phyloP scores from a whole-genome alignment of 2,113 vertebrate genomes.

The Zosterops japonicus region DNA sequence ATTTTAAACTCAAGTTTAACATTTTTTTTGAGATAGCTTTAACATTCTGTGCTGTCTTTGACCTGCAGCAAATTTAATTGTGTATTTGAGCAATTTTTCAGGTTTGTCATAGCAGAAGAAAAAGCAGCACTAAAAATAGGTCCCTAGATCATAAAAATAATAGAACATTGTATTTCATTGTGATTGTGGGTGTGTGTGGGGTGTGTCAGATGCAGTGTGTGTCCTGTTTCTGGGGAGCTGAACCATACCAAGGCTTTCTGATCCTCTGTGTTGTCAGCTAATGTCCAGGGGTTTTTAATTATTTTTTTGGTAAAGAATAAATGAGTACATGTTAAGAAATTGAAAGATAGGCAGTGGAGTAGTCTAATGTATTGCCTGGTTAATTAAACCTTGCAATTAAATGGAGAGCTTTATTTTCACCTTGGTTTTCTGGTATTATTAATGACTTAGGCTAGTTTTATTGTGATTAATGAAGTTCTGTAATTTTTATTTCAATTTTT shows the following conservation, averaged over 20 bases:
- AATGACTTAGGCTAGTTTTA: not conserved
- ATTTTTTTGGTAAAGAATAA: not conserved
- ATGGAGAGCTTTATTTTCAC: not conserved
- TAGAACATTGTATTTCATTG: not conserved
- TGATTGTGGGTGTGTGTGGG: not conserved
- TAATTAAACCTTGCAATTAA: not conserved
- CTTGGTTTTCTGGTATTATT: not conserved
- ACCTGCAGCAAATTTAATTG: slow-evolving; percentile 13
- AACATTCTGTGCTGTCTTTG: not conserved
- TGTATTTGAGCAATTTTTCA: slow-evolving; percentile 14
- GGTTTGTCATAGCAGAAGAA: not conserved
- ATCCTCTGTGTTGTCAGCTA: not conserved
- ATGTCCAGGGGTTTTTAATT: not conserved
- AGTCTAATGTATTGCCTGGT: not conserved
- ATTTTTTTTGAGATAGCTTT: not conserved
- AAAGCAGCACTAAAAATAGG: not conserved
- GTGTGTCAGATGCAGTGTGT: rapidly evolving
- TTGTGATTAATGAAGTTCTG: not conserved
- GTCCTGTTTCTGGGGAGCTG: not conserved
- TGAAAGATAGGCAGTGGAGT: not conserved
- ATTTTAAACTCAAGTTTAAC: not conserved
- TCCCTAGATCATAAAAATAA: not conserved
- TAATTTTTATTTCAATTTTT: not conserved
- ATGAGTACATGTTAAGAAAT: not conserved
- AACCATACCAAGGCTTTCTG: not conserved